Base-by-base conservation (phyloP, 2,888 invertebrate genomes). In the Phyllotreta cruciferae region DNA sequence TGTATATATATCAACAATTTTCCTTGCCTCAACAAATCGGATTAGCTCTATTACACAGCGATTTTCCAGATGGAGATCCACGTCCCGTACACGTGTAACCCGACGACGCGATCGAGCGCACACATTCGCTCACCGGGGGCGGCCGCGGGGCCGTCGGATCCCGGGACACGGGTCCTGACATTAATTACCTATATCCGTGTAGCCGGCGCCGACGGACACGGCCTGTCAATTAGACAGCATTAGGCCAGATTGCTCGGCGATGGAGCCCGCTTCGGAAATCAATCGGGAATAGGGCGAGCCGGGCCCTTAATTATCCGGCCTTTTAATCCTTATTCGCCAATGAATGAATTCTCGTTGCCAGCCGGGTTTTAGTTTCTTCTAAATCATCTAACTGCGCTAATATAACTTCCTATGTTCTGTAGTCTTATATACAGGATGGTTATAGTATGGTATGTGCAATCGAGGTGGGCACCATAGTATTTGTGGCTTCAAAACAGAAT, bases 161-260 rank as follows among this genome's bases (percentile, higher is more conserved):
- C 66, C 64, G 52, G 77, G 78, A 80, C 80, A 79, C 79, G 80
- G 80, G 78, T 79, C 77, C 78, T 80, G 81, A 81, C 81, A 78
- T 80, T 81, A 80, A 81, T 81, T 81, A 81, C 80, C 80, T 80
- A 80, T 79, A 81, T 81, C 80, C 80, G 79, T 80, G 80, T 80
- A 79, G 77, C 77, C n/a, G 73, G 74, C 71, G 73, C 78, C 77
- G 79, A 79, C 78, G 80, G 79, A 80, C 80, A 80, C 79, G 78
- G 80, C 79, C 81, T 81, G 81, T 81, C 81, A 81, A 81, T 81
- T 81, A 81, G 80, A 79, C 77, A 74, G 81, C 75, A 80, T 81
- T 80, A 81, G 78, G 77, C 68, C 62, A 64, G 69, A 72, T 71
- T 70, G 55, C 58, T 53, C 53, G 10, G 41, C 60, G 52, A 52